phyloP scores from a whole-genome alignment of 2,797 vertebrate genomes.

The Myotis myotis region DNA sequence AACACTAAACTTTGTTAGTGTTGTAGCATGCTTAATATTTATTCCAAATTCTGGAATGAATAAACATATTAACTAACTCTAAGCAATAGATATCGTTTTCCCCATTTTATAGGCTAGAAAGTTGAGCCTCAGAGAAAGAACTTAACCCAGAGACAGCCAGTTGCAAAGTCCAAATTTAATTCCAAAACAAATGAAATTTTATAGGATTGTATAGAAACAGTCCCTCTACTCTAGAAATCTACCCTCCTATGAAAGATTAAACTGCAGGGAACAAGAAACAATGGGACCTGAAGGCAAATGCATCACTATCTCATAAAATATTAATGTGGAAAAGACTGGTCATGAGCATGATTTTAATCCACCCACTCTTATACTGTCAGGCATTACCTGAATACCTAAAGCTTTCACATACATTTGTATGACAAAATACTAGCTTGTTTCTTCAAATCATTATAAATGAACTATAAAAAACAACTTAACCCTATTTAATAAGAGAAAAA shows the following conservation, averaged over 20 bases:
- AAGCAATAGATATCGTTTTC: background rate
- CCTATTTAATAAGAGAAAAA: background rate
- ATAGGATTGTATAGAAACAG: background rate
- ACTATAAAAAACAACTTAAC: background rate
- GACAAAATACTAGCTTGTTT: background rate
- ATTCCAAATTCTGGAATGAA: background rate
- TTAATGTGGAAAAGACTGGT: constrained; percentile 25
- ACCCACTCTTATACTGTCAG: background rate
- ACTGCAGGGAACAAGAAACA: background rate
- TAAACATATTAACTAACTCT: background rate
- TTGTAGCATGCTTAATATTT: background rate
- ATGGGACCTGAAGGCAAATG: background rate
- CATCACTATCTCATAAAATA: background rate
- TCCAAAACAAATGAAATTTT: background rate
- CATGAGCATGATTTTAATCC: background rate
- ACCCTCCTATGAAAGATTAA: background rate
- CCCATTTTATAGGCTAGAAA: background rate
- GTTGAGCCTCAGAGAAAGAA: background rate
- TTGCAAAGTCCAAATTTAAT: background rate
- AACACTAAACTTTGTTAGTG: background rate
- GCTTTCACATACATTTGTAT: background rate
- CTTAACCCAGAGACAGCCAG: background rate
- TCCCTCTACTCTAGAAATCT: background rate
- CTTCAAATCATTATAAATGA: background rate
- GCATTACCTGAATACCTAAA: background rate